These are phyloP conservation scores for Xestia sexstrigata DNA, from an alignment of 2,888 invertebrate species.

Conservation along the genomic window DNA sequence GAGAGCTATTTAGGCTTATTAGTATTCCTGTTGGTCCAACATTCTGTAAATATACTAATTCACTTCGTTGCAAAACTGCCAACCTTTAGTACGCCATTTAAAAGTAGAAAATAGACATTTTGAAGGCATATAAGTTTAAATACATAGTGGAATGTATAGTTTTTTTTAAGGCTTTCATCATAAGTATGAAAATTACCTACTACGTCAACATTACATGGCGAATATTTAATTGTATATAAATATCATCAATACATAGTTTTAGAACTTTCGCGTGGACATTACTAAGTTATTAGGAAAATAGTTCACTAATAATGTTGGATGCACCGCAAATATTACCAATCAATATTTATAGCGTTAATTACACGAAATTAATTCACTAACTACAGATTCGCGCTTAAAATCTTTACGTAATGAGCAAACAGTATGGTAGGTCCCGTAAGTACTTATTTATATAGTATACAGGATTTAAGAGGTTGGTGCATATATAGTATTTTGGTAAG, in stretches of 20 bases:
- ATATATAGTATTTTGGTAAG: constrained; percentile 24
- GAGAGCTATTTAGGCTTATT: constrained; percentile 82
- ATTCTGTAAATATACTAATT: constrained; percentile 76
- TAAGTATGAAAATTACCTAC: constrained; percentile 83
- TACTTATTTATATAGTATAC: constrained; percentile 40
- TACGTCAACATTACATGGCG: constrained; percentile 61
- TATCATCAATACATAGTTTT: constrained; percentile 58
- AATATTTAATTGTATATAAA: constrained; percentile 66
- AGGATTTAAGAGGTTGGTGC: constrained; percentile 34
- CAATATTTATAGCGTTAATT: constrained; percentile 41
- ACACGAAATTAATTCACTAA: constrained; percentile 38
- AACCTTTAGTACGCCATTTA: constrained; percentile 70
- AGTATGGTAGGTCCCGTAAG: constrained; percentile 57
- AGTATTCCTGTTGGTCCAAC: constrained; percentile 82
- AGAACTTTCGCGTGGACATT: constrained; percentile 60
- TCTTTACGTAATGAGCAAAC: constrained; percentile 65
- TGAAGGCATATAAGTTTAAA: constrained; percentile 84
- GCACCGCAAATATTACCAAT: constrained; percentile 53
- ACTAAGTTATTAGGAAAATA: constrained; percentile 58
- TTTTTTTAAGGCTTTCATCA: constrained; percentile 85
- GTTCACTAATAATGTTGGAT: constrained; percentile 60
- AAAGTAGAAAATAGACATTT: constrained; percentile 82
- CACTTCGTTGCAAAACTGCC: constrained; percentile 70
- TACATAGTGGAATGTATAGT: constrained; percentile 89
- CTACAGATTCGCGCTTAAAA: constrained; percentile 37